Evolutionary conservation across 2,113 vertebrate genomes (phyloP).

Genomic region (Phyllostomus hastatus): DNA sequence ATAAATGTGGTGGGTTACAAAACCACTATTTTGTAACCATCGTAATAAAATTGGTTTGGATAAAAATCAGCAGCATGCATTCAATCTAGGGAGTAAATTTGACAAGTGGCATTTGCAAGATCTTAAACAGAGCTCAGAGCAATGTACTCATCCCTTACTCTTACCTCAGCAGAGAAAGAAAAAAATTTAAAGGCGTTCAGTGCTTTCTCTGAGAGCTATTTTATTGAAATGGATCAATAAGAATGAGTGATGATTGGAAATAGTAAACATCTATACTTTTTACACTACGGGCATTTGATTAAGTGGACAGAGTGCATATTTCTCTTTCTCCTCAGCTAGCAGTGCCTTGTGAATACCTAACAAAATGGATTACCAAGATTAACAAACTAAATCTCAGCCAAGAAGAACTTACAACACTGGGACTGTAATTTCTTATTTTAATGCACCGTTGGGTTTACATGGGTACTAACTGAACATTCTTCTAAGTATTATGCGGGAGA

Average conservation of each 20-base stretch:
- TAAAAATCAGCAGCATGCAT: background rate
- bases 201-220: background rate
- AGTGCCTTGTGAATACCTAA: background rate
- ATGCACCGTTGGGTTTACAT: background rate
- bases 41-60: background rate
- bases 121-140: background rate
- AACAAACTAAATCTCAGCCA: background rate
- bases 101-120: background rate
- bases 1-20: background rate
- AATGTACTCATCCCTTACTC: background rate
- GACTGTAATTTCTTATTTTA: background rate
- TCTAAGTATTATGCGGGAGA: background rate
- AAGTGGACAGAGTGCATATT: background rate
- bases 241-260: background rate
- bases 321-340: background rate
- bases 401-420: slow-evolving; percentile 1
- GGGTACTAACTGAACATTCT: background rate
- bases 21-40: background rate
- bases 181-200: background rate
- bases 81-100: background rate
- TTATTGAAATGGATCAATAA: background rate
- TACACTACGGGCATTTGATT: background rate
- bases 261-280: background rate
- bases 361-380: background rate
- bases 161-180: background rate